Evolutionary conservation across 1,140 invertebrate genomes (phyloP).

Genomic region (Cecropterus lyciades): DNA sequence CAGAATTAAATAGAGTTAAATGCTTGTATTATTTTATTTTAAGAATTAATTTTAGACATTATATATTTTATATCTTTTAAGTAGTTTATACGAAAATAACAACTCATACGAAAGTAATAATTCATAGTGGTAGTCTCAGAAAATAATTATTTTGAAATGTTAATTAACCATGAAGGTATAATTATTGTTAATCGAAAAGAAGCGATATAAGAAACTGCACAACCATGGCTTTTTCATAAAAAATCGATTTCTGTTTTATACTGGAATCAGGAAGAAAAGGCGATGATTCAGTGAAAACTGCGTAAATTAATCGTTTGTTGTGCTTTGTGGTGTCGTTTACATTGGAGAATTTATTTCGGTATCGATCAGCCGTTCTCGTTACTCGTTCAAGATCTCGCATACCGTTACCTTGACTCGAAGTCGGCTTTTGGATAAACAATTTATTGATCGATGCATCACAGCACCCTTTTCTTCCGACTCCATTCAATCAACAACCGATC

Average conservation of each 20-base stretch:
- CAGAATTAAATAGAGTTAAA: too few relatives aligned
- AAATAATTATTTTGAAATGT: too few relatives aligned
- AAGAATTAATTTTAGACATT: too few relatives aligned
- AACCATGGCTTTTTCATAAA: background rate
- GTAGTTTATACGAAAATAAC: too few relatives aligned
- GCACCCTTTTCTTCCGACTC: slow-evolving; percentile 49
- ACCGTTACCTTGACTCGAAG: slow-evolving; percentile 52
- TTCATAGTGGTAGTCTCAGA: too few relatives aligned
- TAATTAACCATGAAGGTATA: too few relatives aligned
- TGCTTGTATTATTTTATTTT: too few relatives aligned
- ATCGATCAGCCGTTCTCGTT: slow-evolving; percentile 53
- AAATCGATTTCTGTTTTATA: background rate
- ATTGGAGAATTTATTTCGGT: slow-evolving; percentile 52
- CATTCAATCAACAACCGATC: slow-evolving; percentile 42
- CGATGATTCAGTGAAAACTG: slow-evolving; percentile 38
- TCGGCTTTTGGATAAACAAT: slow-evolving; percentile 51
- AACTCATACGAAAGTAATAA: too few relatives aligned
- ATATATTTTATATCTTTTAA: too few relatives aligned
- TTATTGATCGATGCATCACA: slow-evolving; percentile 56
- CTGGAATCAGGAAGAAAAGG: slow-evolving; percentile 25
- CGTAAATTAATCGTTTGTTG: slow-evolving; percentile 47
- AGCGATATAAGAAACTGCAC: background rate
- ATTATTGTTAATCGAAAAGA: background rate
- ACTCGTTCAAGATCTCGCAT: slow-evolving; percentile 46
- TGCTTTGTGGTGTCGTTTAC: slow-evolving; percentile 45